Conservation (phyloP, 1,140 invertebrate species). For the Ectropis grisescens region DNA sequence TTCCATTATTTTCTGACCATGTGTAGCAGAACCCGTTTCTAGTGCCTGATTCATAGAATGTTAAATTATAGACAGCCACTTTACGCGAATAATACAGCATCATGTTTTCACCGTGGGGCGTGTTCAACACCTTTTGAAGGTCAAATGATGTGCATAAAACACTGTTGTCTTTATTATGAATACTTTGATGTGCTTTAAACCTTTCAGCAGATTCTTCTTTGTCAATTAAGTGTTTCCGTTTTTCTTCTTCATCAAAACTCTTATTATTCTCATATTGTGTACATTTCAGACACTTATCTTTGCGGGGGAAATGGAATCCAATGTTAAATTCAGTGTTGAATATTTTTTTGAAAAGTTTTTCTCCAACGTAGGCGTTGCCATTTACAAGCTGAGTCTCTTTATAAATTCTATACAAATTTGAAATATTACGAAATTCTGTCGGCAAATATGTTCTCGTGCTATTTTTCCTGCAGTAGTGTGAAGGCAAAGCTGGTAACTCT, state of each 20-base stretch:
- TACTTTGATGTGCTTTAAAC: conserved; percentile 12
- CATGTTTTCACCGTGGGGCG: conserved; percentile 23
- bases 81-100: conserved; percentile 37
- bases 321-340: conserved; percentile 19
- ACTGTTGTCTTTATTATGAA: conserved; percentile 6
- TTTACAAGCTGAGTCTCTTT: conserved; percentile 3
- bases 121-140: conserved; percentile 27
- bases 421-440: conserved; percentile 14
- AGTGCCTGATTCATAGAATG: conserved; percentile 7
- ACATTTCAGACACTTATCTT: conserved; percentile 25
- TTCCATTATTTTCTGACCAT: conserved; percentile 6
- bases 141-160: conserved; percentile 20
- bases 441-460: conserved; percentile 15
- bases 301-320: conserved; percentile 21
- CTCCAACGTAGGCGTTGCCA: conserved; percentile 1
- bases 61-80: conserved; percentile 24
- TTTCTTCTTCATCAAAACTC: conserved; percentile 2
- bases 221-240: conserved; percentile 9
- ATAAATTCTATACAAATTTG: conserved; percentile 15
- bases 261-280: conserved; percentile 10
- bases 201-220: conserved; percentile 12
- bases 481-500: conserved; percentile 17
- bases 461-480: conserved; percentile 24
- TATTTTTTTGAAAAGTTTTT: conserved; percentile 8
- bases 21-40: conserved; percentile 5